These are phyloP conservation scores for Rhinogobius similis DNA, from an alignment of 2,113 vertebrate species.

Conservation along the genomic window DNA sequence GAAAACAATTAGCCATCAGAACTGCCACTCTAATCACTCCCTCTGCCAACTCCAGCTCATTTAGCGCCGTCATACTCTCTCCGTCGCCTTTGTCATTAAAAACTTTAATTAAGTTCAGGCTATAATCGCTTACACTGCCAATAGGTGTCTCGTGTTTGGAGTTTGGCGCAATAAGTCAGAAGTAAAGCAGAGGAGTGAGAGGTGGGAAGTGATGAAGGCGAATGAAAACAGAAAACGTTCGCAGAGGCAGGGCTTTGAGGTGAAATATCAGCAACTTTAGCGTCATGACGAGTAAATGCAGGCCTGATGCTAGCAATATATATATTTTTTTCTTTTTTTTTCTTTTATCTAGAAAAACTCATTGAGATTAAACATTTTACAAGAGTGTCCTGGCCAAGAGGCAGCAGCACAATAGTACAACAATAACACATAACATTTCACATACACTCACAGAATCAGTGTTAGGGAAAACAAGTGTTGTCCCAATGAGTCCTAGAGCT, in stretches of 20 bases:
- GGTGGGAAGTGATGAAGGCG: background rate
- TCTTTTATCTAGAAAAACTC: no score
- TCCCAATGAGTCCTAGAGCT: no score
- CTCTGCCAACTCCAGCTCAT: conserved; percentile 18
- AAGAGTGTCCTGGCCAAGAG: no score
- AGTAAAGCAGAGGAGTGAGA: background rate
- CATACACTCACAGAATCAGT: no score
- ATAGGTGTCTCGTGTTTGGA: conserved; percentile 2
- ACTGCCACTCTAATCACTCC: conserved; percentile 23
- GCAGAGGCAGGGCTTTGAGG: background rate
- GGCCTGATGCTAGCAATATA: no score
- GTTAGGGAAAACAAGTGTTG: no score
- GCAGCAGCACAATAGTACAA: no score
- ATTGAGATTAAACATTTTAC: no score
- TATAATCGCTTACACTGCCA: conserved; percentile 20
- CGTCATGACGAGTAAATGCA: no score
- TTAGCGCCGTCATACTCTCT: conserved; percentile 17
- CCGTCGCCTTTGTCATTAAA: conserved; percentile 9
- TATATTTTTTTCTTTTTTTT: no score
- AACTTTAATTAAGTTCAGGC: conserved; percentile 12
- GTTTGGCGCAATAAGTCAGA: background rate
- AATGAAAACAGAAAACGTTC: background rate
- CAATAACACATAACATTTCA: no score
- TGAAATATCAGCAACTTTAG: no score
- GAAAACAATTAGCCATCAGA: conserved; percentile 44